Base-by-base conservation (phyloP, 2,797 vertebrate genomes). In the Rhinella marina region DNA sequence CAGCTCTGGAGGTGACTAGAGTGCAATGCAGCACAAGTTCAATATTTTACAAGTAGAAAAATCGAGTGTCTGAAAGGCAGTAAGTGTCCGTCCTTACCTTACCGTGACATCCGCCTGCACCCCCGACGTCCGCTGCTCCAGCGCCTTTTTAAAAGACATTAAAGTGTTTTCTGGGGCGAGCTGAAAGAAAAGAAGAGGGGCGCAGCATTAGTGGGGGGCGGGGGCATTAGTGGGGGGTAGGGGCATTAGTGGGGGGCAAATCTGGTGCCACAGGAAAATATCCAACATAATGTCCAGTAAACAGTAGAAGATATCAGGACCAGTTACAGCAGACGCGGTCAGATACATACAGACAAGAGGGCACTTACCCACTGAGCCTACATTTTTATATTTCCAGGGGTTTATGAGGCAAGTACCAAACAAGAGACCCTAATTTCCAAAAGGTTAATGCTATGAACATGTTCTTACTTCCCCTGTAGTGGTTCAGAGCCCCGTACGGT, bases 151-250 rank as follows among this genome's bases (percentile, higher is more conserved):
- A 91, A 99, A 99, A 91, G 98, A 98, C 96, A 98, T 96, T 91
- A 97, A 85, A 0, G 98, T 99, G 93, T 99, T 98, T 91, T 99
- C 98, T 83, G 98, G 98, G 88, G 98, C 98, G 92, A 99, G 72
- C 98, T 98, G 86, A 8, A 32, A 64, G 41, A 29, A 57, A 87
- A 21, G 29, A 75, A 13, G 59, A 17, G 29, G 52, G 41, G 7
- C 1, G 68, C 2, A 12, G 25, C 76, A 29, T 57, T 77, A 77
- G 10, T 12, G 48, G 73, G 19, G 19, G 41, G 7, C 1, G 2
- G 68, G 8, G 23, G 25, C 76, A 29, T 57, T 77, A 77, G 10
- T 12, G 48, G 73, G 19, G 19, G 41, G 48, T 0, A 5, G 68
- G 8, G 23, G 25, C 76, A 29, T 57, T 77, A 77, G 23, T 13